Base-by-base conservation (phyloP, 2,888 invertebrate genomes). In the Dyspetes luteomarginatus region DNA sequence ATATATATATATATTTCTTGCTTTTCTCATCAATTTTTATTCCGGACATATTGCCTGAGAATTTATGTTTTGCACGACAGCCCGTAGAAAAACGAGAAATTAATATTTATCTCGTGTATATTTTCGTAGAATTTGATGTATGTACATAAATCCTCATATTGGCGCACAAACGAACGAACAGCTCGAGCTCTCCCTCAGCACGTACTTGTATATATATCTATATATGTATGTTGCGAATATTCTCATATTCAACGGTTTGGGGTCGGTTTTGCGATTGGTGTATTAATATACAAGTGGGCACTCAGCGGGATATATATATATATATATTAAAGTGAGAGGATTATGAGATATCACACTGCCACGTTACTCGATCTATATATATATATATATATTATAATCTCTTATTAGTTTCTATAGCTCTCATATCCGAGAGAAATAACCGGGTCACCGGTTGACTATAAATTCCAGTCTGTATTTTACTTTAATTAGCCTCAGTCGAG, bases 401-500 rank as follows among this genome's bases (percentile, higher is more conserved):
- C 72, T 58, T 15, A 19, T 9, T 19, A 19, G 62, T 77, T 77
- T 64, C 68, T 58, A 58, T 36, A 22, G 64, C 43, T 81, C 76
- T 68, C 67, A 56, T 73, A 73, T 77, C 73, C n/a, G n/a, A n/a
- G 58, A 9, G 30, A 77, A 81, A 62, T 55, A 77, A 82, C 64
- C 62, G 72, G 84, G 84, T 85, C 85, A 85, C 81, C 81, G 81
- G 82, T 82, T 85, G 83, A 56, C 78, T 5, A 7, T 48, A 17
- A 0, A 48, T 17, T 82, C 50, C 81, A 72, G 78, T 69, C 81
- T 85, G 85, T 84, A 78, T 72, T 84, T 85, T 83, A 48, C 83
- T 85, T 84, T 83, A 83, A 83, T 81, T 85, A 80, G 78, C 83
- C 84, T 82, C 83, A 82, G 75, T 62, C 80, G 82, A 76, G 68